phyloP scores from a whole-genome alignment of 2,113 vertebrate genomes.

The Corythoichthys haematopterus region DNA sequence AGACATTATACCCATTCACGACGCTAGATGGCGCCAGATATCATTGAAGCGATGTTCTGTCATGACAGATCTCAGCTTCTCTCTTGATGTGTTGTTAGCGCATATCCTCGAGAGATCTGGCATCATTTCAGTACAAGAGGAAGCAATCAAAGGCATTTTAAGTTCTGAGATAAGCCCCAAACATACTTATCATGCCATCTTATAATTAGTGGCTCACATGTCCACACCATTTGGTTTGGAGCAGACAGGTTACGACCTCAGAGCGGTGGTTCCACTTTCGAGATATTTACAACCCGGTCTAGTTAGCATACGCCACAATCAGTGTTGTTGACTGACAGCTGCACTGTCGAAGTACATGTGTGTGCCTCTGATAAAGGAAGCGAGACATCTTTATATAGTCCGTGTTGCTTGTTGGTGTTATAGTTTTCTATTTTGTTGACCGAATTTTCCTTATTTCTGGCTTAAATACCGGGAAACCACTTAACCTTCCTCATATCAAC shows the following conservation, averaged over 20 bases:
- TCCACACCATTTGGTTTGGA: conserved; percentile 25
- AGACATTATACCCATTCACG: no score
- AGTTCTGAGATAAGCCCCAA: conserved; percentile 41
- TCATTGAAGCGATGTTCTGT: no score
- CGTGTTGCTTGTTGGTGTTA: no score
- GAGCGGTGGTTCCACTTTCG: conserved; percentile 11
- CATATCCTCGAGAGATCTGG: conserved; percentile 21
- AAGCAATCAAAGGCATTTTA: conserved; percentile 50
- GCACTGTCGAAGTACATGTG: no score
- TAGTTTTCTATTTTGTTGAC: no score
- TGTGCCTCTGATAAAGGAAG: no score
- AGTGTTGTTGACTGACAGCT: conserved; percentile 38
- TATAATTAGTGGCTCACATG: conserved; percentile 44
- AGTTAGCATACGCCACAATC: conserved; percentile 28
- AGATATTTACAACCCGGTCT: conserved; percentile 27
- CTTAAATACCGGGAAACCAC: no score
- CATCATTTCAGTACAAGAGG: conserved; percentile 20
- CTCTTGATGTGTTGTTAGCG: conserved; percentile 1
- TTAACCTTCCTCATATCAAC: no score
- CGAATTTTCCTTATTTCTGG: no score
- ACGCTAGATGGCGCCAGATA: no score
- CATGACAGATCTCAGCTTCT: no score
- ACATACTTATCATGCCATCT: conserved; percentile 20
- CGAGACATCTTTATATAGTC: no score
- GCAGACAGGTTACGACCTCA: conserved; percentile 37